These are phyloP conservation scores for Euspilapteryx auroguttella DNA, from an alignment of 2,888 invertebrate genomes.

Conservation along the genomic window DNA sequence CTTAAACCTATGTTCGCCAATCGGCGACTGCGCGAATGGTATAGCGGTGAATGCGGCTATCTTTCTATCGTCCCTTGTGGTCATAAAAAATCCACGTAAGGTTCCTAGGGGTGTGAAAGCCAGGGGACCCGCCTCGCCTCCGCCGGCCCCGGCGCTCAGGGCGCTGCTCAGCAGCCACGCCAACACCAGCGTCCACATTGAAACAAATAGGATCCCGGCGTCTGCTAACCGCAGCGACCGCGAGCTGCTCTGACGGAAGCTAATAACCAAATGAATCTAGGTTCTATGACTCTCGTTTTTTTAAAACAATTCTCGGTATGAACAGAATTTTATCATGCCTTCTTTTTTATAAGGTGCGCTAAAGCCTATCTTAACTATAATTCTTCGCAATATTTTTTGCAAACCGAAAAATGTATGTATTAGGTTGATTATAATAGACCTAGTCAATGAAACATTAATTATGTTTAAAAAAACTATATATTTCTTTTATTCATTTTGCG, in stretches of 20 bases:
- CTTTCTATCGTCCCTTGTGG: conserved; percentile 55
- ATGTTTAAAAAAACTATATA: too few relatives aligned
- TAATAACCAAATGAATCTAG: conserved; percentile 1
- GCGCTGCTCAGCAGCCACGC: background rate
- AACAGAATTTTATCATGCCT: too few relatives aligned
- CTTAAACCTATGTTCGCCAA: conserved; percentile 65
- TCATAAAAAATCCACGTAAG: conserved; percentile 55
- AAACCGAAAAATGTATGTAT: too few relatives aligned
- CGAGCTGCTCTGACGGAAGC: conserved; percentile 1
- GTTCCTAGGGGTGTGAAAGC: conserved; percentile 48
- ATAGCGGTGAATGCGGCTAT: conserved; percentile 65
- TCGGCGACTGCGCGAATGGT: conserved; percentile 66
- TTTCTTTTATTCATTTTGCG: too few relatives aligned
- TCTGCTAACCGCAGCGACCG: background rate
- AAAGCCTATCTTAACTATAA: too few relatives aligned
- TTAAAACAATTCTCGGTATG: too few relatives aligned
- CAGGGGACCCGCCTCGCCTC: conserved; percentile 16
- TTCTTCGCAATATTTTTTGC: too few relatives aligned
- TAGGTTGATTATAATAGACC: too few relatives aligned
- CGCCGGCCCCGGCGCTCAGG: conserved; percentile 6
- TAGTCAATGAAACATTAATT: too few relatives aligned
- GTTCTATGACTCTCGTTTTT: too few relatives aligned
- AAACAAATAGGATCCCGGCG: too few relatives aligned
- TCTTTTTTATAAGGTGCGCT: too few relatives aligned
- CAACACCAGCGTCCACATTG: background rate